Evolutionary conservation across 2,797 vertebrate genomes (phyloP), one percentile per base, ranked within the genome.

Genomic region (Babyrousa celebensis): DNA sequence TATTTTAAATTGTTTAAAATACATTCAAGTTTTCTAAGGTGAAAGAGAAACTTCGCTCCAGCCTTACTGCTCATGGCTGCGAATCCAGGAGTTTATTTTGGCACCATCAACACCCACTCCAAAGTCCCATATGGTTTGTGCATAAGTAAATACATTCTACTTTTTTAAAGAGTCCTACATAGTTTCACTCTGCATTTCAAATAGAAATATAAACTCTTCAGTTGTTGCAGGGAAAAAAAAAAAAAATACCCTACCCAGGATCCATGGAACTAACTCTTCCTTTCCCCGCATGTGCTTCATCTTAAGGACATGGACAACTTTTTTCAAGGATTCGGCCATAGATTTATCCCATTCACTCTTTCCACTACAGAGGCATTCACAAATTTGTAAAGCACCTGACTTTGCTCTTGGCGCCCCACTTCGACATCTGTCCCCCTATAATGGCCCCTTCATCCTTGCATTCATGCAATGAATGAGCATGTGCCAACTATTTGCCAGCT

Each of bases 1-100:
- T 95, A 85, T 83, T 97, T 96, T 88, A 91, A 88, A 62, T 52
- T 79, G 78, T 95, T 80, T 91, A 94, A 96, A 97, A 97, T 95
- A 98, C 95, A 96, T 74, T 89, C 75, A 89, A 97, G 94, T 97
- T 91, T 96, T 90, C 84, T 97, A 85, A 97, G 96, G 95, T 97
- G 82, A 96, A 94, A 97, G 87, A 95, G 78, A 79, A 95, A 62
- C 85, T 96, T 96, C 84, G 54, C 89, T 97, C 92, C 92, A 83
- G 85, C 36, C 8, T 62, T 25, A 6, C 68, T 96, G 54, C 91
- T 96, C 74, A 40, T 85, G 62, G 71, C 43, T 97, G 97, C 14
- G 16, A 95, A 97, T 21, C 18, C 75, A 67, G 6, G 85, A 77
- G 85, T 62, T 80, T 97, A 96, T 96, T 97, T 97, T 92, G 96